A percentile compares a stretch with the other conserved stretches of the same genome.
Conservation (phyloP, 2,113 vertebrate species). For the Eudorcas thomsonii region DNA sequence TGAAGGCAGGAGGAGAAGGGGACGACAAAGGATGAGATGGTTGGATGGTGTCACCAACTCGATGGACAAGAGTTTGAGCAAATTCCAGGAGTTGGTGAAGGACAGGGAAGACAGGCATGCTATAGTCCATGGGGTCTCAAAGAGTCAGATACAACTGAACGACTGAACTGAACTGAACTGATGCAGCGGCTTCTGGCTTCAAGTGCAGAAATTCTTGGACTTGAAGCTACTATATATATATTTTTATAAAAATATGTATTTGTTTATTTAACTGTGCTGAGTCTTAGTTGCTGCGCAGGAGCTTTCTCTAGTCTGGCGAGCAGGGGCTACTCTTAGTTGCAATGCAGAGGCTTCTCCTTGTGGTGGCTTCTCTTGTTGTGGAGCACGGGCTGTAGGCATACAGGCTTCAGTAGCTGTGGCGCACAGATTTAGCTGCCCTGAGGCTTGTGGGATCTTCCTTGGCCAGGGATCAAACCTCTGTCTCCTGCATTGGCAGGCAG, state of each 20-base stretch:
- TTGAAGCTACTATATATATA: background rate
- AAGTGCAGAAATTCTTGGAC: background rate
- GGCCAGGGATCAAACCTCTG: background rate
- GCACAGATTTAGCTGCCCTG: background rate
- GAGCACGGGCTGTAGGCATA: background rate
- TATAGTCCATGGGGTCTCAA: background rate
- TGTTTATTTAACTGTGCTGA: background rate
- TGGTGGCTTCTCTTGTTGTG: background rate
- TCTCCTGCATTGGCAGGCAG: background rate
- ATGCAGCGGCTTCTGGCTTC: background rate
- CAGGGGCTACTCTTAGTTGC: background rate
- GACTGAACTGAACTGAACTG: background rate
- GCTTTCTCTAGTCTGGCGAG: background rate
- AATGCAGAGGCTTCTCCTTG: background rate
- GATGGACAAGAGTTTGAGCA: background rate
- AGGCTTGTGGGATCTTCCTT: background rate
- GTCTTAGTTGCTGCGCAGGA: accelerated
- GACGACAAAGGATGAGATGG: background rate
- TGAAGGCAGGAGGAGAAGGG: background rate
- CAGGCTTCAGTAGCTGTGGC: background rate
- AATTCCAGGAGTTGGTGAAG: background rate
- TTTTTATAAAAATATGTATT: background rate
- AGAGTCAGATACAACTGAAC: background rate
- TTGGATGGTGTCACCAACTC: accelerated
- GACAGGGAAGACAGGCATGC: background rate